Evolutionary conservation across 2,888 invertebrate species (phyloP).

Genomic region (Nephrocerus scutellatus): DNA sequence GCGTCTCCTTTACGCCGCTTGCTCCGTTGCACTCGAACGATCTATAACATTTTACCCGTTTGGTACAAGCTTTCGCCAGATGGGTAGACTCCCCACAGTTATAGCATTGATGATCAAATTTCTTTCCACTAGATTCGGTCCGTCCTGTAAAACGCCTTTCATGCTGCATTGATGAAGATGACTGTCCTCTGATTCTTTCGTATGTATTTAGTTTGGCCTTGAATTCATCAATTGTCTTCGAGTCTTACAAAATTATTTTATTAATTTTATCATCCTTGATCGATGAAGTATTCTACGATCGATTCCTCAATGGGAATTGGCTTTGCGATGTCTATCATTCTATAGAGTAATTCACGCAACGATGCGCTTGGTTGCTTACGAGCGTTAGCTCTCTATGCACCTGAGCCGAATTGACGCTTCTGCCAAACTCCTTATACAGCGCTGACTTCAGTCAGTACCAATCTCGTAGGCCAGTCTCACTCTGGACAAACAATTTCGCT

Average conservation of each 20-base stretch:
- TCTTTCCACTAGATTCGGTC: too few species aligned
- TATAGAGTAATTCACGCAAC: background rate
- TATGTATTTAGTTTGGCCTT: background rate
- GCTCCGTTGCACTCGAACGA: slow-evolving; percentile 1
- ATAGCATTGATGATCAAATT: slow-evolving; percentile 1
- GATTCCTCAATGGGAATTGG: too few species aligned
- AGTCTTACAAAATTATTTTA: background rate
- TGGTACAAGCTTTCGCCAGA: slow-evolving; percentile 7
- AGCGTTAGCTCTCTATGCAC: background rate
- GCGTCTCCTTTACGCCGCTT: background rate
- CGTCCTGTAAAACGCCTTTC: too few species aligned
- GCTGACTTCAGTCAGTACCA: too few species aligned
- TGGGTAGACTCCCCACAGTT: slow-evolving; percentile 6
- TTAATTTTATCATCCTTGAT: background rate
- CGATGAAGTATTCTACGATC: too few species aligned
- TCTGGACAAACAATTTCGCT: too few species aligned
- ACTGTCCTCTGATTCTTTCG: slow-evolving; percentile 1
- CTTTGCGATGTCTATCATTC: too few species aligned
- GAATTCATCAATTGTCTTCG: background rate
- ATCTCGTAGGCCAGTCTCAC: too few species aligned
- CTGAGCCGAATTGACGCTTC: too few species aligned
- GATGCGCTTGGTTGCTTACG: background rate
- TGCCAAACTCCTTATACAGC: too few species aligned
- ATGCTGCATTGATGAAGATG: slow-evolving; percentile 1
- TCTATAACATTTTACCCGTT: slow-evolving; percentile 3